A percentile compares a stretch with the other conserved stretches of the same genome.
Conservation (phyloP, 92 coral and sea anemone genomes). For the Phenganax stokvisi region DNA sequence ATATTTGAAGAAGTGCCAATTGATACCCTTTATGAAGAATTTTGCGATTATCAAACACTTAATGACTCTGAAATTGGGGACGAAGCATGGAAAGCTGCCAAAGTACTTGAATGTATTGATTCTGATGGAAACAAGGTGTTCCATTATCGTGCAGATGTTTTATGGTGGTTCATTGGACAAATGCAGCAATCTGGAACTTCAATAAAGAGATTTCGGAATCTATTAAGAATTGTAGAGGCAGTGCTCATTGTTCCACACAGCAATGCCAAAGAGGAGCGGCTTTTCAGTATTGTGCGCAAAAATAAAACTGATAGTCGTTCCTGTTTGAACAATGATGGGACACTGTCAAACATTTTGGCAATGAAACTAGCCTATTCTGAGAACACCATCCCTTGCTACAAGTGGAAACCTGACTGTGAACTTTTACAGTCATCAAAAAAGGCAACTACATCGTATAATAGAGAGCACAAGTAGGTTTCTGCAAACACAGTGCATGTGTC, state of each 20-base stretch:
- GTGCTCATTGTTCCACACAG: slow-evolving; percentile 24
- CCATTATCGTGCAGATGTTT: slow-evolving; percentile 23
- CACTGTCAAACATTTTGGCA: slow-evolving; percentile 39
- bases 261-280: slow-evolving; percentile 17
- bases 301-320: slow-evolving; percentile 29
- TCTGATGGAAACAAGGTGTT: slow-evolving; percentile 28
- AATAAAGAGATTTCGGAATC: background rate
- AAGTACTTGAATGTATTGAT: slow-evolving; percentile 18
- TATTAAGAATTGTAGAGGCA: slow-evolving; percentile 14
- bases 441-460: background rate
- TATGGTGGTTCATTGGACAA: slow-evolving; percentile 24
- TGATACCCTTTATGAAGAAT: slow-evolving; percentile 28
- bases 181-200: slow-evolving; percentile 2
- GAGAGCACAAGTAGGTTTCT: background rate
- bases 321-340: slow-evolving; percentile 29
- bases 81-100: slow-evolving; percentile 33
- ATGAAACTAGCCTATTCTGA: slow-evolving; percentile 31
- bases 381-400: slow-evolving; percentile 27
- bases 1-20: slow-evolving; percentile 11
- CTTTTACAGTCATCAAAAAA: slow-evolving; percentile 30
- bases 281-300: slow-evolving; percentile 16
- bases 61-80: slow-evolving; percentile 20
- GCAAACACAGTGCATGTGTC: no score
- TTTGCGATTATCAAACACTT: slow-evolving; percentile 6
- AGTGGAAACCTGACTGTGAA: slow-evolving; percentile 29